Base-by-base conservation (phyloP, 2,888 invertebrate genomes). In the Empis livida region DNA sequence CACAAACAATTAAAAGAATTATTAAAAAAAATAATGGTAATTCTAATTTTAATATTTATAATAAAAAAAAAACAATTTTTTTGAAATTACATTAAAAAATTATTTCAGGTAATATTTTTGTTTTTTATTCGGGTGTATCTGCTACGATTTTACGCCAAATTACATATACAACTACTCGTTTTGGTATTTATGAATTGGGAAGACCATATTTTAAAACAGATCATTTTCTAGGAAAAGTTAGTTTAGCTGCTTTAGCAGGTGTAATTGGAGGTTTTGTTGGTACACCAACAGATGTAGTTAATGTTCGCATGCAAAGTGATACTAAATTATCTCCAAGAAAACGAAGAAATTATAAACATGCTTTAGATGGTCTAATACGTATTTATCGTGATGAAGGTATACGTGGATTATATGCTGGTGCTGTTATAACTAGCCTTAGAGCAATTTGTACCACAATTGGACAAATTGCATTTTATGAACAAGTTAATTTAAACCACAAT, bases 281-380 rank as follows among this genome's bases (percentile, higher is more conserved):
- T 1, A 93, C 95, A 20, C 97, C 97, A 1, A 94, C 91, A 11
- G 99, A 99, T 73, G 79, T 99, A 75, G 85, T 99, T 45, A 99
- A 99, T 72, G 99, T 99, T 6, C 75, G 99, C 57, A 97, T 99
- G 97, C 97, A 99, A 69, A 99, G 99, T 73, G 99, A 99, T 71
- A 80, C 96, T 17, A 99, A 97, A 71, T 70, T 97, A 43, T 81
- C 92, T 5, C 62, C 71, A 46, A 88, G 91, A 16, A 78, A 83
- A 56, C 76, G 94, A 62, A 78, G 96, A 73, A 95, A 96, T 63
- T 99, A 99, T 67, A 94, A 93, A 62, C 87, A 97, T 70, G 97
- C 93, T 1, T 57, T 97, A 44, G 94, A 99, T 71, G 99, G 97
- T 1, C 61, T 97, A 30, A 73, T 80, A 49, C 75, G 84, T 51